phyloP scores from a whole-genome alignment of 2,113 vertebrate genomes.

The Echinops telfairi region DNA sequence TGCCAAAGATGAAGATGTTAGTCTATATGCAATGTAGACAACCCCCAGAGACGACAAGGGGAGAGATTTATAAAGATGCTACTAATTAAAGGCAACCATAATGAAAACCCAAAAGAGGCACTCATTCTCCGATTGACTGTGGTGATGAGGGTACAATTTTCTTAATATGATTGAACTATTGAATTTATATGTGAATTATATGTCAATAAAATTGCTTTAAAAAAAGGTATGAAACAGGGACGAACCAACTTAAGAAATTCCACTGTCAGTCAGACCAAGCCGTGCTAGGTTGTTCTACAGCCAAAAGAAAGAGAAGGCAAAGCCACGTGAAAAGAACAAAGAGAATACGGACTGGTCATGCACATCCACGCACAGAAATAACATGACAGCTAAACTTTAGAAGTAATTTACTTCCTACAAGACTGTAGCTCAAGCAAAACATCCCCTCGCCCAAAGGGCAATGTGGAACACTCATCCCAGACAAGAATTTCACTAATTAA shows the following conservation, averaged over 20 bases:
- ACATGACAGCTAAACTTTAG: not conserved
- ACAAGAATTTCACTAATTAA: slow-evolving; percentile 2
- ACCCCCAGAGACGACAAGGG: not conserved
- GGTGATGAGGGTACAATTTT: too few relatives aligned
- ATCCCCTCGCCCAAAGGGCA: slow-evolving; percentile 12
- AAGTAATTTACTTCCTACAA: slow-evolving; percentile 13
- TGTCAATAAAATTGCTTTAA: too few relatives aligned
- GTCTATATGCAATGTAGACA: not conserved
- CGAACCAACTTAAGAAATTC: not conserved
- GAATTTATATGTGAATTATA: too few relatives aligned
- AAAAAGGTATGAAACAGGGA: too few relatives aligned
- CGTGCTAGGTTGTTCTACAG: not conserved
- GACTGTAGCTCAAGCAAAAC: not conserved
- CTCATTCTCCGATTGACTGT: not conserved
- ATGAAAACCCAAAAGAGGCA: not conserved
- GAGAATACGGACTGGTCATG: not conserved
- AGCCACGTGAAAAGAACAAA: not conserved
- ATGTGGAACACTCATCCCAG: not conserved
- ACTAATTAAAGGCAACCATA: not conserved
- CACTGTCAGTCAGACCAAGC: not conserved
- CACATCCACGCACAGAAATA: not conserved
- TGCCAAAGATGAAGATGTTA: too few relatives aligned
- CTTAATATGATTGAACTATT: too few relatives aligned
- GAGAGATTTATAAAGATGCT: not conserved
- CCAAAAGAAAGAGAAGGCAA: not conserved